Conservation (phyloP, 2,113 vertebrate species). For the Microtus ochrogaster region DNA sequence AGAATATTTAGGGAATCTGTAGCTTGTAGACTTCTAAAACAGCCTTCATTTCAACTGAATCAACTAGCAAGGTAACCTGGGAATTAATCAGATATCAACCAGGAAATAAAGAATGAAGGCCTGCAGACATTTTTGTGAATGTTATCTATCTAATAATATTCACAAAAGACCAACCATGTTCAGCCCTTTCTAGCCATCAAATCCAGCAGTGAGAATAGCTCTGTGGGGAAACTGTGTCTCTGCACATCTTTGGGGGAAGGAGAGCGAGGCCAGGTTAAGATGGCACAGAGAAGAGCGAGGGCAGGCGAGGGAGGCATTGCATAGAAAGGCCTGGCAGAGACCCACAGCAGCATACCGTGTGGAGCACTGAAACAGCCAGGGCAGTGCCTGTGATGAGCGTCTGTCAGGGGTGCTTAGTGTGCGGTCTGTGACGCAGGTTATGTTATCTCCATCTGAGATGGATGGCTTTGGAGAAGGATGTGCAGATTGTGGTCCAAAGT, state of each 20-base stretch:
- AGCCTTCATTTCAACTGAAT: slow-evolving; percentile 45
- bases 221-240: not conserved
- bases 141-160: not conserved
- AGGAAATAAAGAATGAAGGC: slow-evolving; percentile 1
- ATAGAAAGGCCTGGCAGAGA: not conserved
- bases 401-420: not conserved
- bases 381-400: not conserved
- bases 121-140: not conserved
- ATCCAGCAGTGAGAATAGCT: not conserved
- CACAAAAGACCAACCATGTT: not conserved
- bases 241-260: not conserved
- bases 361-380: not conserved
- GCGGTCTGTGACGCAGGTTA: not conserved
- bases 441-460: not conserved
- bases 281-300: not conserved
- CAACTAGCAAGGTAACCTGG: not conserved
- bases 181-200: not conserved
- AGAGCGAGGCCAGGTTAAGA: not conserved
- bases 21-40: slow-evolving; percentile 30
- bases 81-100: not conserved
- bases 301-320: not conserved
- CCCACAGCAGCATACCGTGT: not conserved
- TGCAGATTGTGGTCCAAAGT: not conserved
- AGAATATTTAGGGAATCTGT: slow-evolving; percentile 16
- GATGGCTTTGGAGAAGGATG: not conserved